A percentile compares a stretch with the other conserved stretches of the same genome.
These are phyloP conservation scores for Rhamnusium bicolor DNA, from an alignment of 2,888 invertebrate genomes.

Conservation along the genomic window DNA sequence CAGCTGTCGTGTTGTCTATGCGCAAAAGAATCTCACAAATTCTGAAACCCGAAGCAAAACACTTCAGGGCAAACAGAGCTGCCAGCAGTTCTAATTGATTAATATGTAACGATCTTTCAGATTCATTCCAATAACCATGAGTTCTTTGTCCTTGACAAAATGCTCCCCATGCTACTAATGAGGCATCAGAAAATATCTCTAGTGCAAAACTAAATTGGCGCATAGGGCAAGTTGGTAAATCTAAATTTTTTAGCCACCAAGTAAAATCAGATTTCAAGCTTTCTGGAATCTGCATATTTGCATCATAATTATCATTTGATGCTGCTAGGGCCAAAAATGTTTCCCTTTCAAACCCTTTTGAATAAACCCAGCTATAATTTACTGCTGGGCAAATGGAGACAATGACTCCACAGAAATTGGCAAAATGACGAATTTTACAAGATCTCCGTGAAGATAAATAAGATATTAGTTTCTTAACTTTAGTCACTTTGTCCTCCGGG, in stretches of 20 bases:
- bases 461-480: neutral
- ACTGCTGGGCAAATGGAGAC: conserved; percentile 51
- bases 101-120: conserved; percentile 33
- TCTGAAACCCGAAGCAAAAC: neutral
- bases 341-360: conserved; percentile 37
- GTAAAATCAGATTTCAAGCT: conserved; percentile 31
- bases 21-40: neutral
- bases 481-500: conserved; percentile 23
- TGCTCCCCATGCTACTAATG: conserved; percentile 32
- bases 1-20: neutral
- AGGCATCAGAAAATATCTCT: conserved; percentile 40
- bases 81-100: conserved; percentile 22
- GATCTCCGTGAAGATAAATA: neutral
- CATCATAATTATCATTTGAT: conserved; percentile 30
- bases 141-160: conserved; percentile 22
- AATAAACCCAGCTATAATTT: conserved; percentile 46
- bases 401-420: conserved; percentile 36
- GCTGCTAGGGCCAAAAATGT: conserved; percentile 38
- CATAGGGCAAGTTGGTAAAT: neutral
- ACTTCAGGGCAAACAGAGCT: neutral
- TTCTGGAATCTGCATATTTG: conserved; percentile 25
- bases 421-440: conserved; percentile 42
- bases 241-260: conserved; percentile 40
- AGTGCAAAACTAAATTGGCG: neutral
- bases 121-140: conserved; percentile 29